Percentiles rank a stretch among this genome's conserved stretches.
Evolutionary conservation across 1,140 invertebrate genomes (phyloP).

Genomic region (Pollicipes pollicipes): DNA sequence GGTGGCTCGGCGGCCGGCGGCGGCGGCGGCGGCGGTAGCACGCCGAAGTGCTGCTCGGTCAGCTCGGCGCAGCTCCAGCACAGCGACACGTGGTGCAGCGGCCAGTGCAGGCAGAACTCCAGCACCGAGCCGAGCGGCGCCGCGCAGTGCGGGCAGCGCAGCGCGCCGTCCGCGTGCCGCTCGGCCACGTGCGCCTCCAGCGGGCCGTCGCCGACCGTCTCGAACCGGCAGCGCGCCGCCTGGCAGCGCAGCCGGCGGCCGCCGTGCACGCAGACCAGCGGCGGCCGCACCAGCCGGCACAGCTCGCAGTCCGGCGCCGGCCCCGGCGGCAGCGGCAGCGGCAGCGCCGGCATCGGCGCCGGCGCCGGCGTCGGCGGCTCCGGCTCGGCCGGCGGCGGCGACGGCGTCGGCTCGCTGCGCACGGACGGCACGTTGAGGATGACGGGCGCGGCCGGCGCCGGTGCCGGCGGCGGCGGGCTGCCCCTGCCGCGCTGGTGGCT

Average conservation of each 20-base stretch:
- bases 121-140: neutral
- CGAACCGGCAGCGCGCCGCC: slow-evolving; percentile 27
- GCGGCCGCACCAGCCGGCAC: neutral
- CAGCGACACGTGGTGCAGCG: neutral
- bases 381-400: neutral
- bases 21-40: neutral
- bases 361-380: neutral
- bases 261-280: neutral
- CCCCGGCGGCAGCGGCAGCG: neutral
- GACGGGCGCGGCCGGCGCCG: slow-evolving; percentile 4
- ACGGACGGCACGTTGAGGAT: slow-evolving; percentile 10
- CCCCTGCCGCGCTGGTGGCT: slow-evolving; percentile 20
- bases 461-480: neutral
- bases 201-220: slow-evolving; percentile 29
- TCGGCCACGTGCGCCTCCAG: slow-evolving; percentile 25
- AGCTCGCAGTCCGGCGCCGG: neutral
- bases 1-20: too few species aligned
- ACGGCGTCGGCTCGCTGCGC: slow-evolving; percentile 4
- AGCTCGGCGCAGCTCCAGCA: neutral
- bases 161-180: slow-evolving; percentile 4
- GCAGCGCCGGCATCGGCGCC: too few species aligned
- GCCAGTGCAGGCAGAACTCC: slow-evolving; percentile 1
- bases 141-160: neutral
- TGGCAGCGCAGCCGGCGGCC: neutral
- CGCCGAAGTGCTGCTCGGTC: neutral